Evolutionary conservation across 1,140 invertebrate species (phyloP), one percentile per base, ranked within the genome.

Genomic region (Anoplolepis gracilipes): DNA sequence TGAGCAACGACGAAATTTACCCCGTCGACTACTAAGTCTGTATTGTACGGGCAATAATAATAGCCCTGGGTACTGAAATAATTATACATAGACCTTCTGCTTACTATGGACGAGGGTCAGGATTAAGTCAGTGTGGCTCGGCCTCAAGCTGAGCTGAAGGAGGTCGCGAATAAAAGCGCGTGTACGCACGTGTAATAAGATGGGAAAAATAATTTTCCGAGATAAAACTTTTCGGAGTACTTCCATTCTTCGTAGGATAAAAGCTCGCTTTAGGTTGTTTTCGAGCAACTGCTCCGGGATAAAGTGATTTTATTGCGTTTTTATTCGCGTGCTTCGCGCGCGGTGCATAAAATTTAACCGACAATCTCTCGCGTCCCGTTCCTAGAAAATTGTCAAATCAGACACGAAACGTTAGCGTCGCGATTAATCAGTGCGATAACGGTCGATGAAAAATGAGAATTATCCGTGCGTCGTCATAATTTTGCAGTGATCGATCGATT

Each of bases 391-490:
- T 59, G 67, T 82, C 78, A 53, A 82, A 82, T 82, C 78, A 42
- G 67, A 73, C 67, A 73, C 78, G 65, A 59, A 61, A 73, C 42
- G 19, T 59, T 39, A 72, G 28, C 59, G 59, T 78, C 62, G 33
- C 76, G 53, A 82, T 82, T 59, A 72, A 72, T 72, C 78, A 73
- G 39, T 36, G 46, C 46, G 77, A 79, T 79, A 79, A 39, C 78
- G n/a, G 11, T 39, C 28, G 33, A 61, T 82, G 67, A 82, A 82
- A 82, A 82, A 61, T 82, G 67, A 42, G 67, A 73, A 82, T 82
- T 82, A 82, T 79, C 46, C 64, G 62, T 69, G 77, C 46, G 78
- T 72, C 25, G 65, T 72, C 16, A 53, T 72, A 82, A 82, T 82
- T 82, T 82, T 46, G 78, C 39, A 39, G 10, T 25, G 36, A 59